Percentiles rank a stretch among this genome's conserved stretches.
phyloP scores from a whole-genome alignment of 2,888 invertebrate genomes.

The Drosophila eohydei region DNA sequence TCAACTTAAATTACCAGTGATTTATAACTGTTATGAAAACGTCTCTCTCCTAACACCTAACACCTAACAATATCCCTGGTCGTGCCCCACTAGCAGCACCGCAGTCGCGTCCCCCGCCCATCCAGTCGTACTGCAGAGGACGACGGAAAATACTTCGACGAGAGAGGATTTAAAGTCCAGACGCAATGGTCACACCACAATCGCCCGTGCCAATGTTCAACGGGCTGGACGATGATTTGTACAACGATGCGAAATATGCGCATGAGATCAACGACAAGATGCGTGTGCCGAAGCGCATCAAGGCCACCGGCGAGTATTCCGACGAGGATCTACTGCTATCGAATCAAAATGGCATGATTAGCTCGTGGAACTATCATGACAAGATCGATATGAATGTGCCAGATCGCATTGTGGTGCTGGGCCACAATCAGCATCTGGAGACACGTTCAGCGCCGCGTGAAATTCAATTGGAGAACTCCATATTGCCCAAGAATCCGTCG shows the following conservation, averaged over 20 bases:
- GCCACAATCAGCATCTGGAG: conserved; percentile 89
- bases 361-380: conserved; percentile 89
- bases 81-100: conserved; percentile 27
- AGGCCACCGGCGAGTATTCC: conserved; percentile 89
- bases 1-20: conserved; percentile 59
- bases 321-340: conserved; percentile 88
- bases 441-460: conserved; percentile 94
- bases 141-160: neutral
- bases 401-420: conserved; percentile 95
- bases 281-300: conserved; percentile 92
- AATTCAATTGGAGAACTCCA: conserved; percentile 93
- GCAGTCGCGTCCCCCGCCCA: neutral
- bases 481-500: conserved; percentile 88
- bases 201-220: conserved; percentile 88
- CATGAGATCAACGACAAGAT: conserved; percentile 92
- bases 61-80: conserved; percentile 46
- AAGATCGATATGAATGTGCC: conserved; percentile 97
- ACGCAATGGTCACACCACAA: conserved; percentile 87
- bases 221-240: conserved; percentile 88
- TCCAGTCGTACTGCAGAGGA: neutral
- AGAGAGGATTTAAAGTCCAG: neutral
- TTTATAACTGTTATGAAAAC: conserved; percentile 68
- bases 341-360: conserved; percentile 87
- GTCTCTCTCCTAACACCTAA: conserved; percentile 61
- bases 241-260: conserved; percentile 87